Conservation (phyloP, 2,797 vertebrate species). For the Oryzias sinensis region DNA sequence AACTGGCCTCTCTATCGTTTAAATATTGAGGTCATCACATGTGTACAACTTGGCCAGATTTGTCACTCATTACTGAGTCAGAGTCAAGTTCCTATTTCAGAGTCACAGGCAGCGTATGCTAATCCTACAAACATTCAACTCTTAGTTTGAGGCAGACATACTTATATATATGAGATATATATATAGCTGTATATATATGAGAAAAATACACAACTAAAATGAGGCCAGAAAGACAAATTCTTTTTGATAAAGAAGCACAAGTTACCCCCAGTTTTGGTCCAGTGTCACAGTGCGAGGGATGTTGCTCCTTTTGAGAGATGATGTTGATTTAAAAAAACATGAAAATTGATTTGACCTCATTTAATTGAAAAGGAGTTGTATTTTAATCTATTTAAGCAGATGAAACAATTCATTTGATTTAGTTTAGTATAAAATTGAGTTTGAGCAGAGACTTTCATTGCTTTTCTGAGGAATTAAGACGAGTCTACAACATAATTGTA, state of each 20-base stretch:
- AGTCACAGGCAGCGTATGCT: background rate
- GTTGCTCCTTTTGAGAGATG: background rate
- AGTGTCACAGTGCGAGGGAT: background rate
- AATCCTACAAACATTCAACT: conserved; percentile 6
- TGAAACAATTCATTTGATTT: background rate
- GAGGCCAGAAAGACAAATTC: background rate
- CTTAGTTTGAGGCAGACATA: background rate
- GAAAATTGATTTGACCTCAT: background rate
- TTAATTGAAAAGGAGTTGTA: background rate
- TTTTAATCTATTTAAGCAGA: background rate
- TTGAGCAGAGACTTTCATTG: conserved; percentile 8
- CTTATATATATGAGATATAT: too few species aligned
- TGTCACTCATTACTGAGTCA: conserved; percentile 4
- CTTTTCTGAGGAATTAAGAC: conserved; percentile 25
- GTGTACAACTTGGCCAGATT: conserved; percentile 6
- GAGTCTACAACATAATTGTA: conserved; percentile 46
- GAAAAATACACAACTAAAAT: background rate
- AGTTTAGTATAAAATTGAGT: conserved; percentile 6
- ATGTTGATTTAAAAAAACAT: background rate
- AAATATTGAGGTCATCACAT: background rate
- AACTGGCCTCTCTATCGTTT: background rate
- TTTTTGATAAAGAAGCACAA: conserved; percentile 3
- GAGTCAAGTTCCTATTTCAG: background rate
- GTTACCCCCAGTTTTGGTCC: background rate
- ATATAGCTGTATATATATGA: too few species aligned